Conservation (phyloP, 2,113 vertebrate genomes). For the Hydrochoerus hydrochaeris region DNA sequence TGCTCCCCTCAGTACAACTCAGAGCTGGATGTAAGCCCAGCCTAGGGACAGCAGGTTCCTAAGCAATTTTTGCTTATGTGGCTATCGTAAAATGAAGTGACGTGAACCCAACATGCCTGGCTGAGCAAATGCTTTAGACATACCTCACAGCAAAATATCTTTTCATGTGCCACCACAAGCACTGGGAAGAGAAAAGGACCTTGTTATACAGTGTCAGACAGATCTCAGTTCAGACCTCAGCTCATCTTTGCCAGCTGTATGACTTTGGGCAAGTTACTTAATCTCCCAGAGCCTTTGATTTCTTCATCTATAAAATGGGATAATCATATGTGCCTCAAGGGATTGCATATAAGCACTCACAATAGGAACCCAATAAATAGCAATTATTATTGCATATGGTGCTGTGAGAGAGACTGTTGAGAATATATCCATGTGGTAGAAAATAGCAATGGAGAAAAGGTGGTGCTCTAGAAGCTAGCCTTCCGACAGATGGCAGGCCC, state of each 20-base stretch:
- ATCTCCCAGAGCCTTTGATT: constrained; percentile 51
- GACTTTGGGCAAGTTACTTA: constrained; percentile 38
- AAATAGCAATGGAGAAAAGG: constrained; percentile 44
- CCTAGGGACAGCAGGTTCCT: constrained; percentile 56
- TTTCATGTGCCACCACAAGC: not conserved
- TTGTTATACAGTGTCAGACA: not conserved
- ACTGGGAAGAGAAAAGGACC: constrained; percentile 22
- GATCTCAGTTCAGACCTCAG: constrained; percentile 34
- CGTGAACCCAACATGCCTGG: not conserved
- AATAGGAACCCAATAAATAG: constrained; percentile 32
- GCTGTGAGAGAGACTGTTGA: not conserved
- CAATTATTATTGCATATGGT: constrained; percentile 38
- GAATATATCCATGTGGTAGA: not conserved
- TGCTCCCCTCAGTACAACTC: constrained; percentile 40
- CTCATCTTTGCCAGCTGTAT: not conserved
- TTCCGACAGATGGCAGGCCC: constrained; percentile 55
- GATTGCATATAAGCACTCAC: not conserved
- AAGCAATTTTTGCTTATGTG: constrained; percentile 68
- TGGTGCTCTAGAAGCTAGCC: constrained; percentile 42
- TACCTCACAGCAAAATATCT: constrained; percentile 41
- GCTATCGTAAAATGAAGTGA: constrained; percentile 58
- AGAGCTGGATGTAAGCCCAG: constrained; percentile 74
- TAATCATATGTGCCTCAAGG: constrained; percentile 45
- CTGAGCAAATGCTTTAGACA: constrained; percentile 54
- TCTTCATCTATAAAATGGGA: constrained; percentile 59